These are phyloP conservation scores for Sialis lutaria DNA, from an alignment of 2,888 invertebrate genomes.

Conservation along the genomic window DNA sequence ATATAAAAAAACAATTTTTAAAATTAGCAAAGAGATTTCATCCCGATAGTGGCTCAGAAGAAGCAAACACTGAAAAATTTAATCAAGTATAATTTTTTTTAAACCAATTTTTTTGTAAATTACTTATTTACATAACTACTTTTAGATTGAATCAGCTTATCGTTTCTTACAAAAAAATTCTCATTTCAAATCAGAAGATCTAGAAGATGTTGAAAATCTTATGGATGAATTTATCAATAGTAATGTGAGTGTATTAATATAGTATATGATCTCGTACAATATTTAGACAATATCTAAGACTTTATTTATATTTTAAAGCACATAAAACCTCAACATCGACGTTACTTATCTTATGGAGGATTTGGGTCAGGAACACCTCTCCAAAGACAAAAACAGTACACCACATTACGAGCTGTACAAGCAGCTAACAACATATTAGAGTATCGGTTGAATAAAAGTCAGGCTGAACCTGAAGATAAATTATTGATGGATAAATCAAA, in stretches of 20 bases:
- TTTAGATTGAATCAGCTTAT: slow-evolving; percentile 55
- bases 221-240: slow-evolving; percentile 23
- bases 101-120: not conserved
- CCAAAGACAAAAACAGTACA: slow-evolving; percentile 62
- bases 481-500: slow-evolving; percentile 46
- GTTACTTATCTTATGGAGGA: slow-evolving; percentile 65
- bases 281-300: slow-evolving; percentile 21
- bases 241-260: not conserved
- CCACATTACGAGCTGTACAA: slow-evolving; percentile 43
- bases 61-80: slow-evolving; percentile 59
- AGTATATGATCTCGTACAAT: not conserved
- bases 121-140: slow-evolving; percentile 8
- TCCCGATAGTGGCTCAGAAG: slow-evolving; percentile 59
- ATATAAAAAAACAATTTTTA: slow-evolving; percentile 53
- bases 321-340: slow-evolving; percentile 76
- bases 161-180: slow-evolving; percentile 42
- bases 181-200: slow-evolving; percentile 17
- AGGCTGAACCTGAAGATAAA: slow-evolving; percentile 38
- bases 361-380: slow-evolving; percentile 61
- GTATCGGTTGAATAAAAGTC: slow-evolving; percentile 37
- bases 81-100: slow-evolving; percentile 30
- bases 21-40: slow-evolving; percentile 64
- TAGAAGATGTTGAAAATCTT: slow-evolving; percentile 42
- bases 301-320: slow-evolving; percentile 36
- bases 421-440: slow-evolving; percentile 50